Evolutionary conservation across 2,888 invertebrate genomes (phyloP), one percentile per base, ranked within the genome.

Genomic region (Tachina fera): DNA sequence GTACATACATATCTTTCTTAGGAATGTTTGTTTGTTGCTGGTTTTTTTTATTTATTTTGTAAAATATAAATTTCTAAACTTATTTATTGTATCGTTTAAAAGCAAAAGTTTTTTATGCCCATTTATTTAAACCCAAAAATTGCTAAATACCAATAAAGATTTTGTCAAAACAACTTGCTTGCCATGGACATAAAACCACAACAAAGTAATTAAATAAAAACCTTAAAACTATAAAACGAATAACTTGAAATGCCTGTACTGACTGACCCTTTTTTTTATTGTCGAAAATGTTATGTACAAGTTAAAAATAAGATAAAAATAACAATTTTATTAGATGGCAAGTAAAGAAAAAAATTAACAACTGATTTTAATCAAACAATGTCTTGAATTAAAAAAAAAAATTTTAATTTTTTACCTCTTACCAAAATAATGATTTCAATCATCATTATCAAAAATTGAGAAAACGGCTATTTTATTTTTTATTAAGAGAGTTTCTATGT

Each of bases 151-250:
- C 79, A 63, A 71, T 79, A 72, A 72, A 79, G 71, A 79, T 65
- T 45, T 65, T 79, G 14, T 53, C 71, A 53, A 53, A 76, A 72
- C 6, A 47, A 72, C 39, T 31, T 63, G 43, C 39, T 31, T 63
- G 43, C 6, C 60, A 68, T 45, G 41, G 9, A 51, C 0, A 43
- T n/a, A 74, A 47, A 81, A 39, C 81, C 81, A 81, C 81, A 81
- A 75, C 75, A 81, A 81, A 75, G 75, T 81, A 81, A 81, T 81
- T 75, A 81, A 70, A 81, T 68, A 61, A 68, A 75, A 81, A 41
- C 81, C 75, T 61, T 68, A 41, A 68, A 53, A 65, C 78, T 72
- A 56, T 47, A 61, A 47, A 39, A 56, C 56, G 49, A 41, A 22
- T 78, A 70, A 43, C 41, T 22, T 31, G 56, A 71, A 43, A 60